Evolutionary conservation across 1,140 invertebrate genomes (phyloP), one percentile per base, ranked within the genome.

Genomic region (Chymomyza costata): DNA sequence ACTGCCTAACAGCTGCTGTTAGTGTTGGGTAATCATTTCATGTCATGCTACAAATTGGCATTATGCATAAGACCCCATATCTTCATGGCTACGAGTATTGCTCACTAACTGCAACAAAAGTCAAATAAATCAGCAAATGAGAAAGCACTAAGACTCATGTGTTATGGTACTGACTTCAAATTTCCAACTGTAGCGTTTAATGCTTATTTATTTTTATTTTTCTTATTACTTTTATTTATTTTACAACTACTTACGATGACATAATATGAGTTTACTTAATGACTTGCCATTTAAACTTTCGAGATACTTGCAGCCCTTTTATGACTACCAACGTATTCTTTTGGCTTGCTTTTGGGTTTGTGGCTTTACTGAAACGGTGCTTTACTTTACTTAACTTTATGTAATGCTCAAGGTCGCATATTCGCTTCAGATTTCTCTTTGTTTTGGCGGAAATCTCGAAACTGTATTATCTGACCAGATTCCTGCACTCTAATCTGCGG

Each of bases 151-250:
- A 66, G 31, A 14, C 19, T 6, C n/a, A 6, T 7, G 34, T 10
- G 14, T 28, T 13, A 30, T 6, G 2, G 31, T n/a, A 40, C 34
- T 30, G 43, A 17, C 31, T 45, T 43, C 57, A 39, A 28, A 25
- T 40, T 25, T 49, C 67, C 41, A 74, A 76, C 70, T 74, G 71
- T 60, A 78, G 66, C 71, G 48, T 46, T 76, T 78, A 71, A 76
- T 59, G 71, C 71, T 76, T 76, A 67, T 59, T 76, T 76, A 74
- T 55, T 59, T 58, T 48, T 17, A 3, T 28, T 39, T 8, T 43
- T 43, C 21, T 15, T 15, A 14, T 25, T 25, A 30, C 28, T 18
- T 57, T 37, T 50, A 44, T 46, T 56, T 46, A 51, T 21, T 51
- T 51, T 43, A 38, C 53, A n/a, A n/a, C 45, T 51, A 55, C 11